Base-by-base conservation (phyloP, 1,140 invertebrate species). In the Psix sp. region DNA sequence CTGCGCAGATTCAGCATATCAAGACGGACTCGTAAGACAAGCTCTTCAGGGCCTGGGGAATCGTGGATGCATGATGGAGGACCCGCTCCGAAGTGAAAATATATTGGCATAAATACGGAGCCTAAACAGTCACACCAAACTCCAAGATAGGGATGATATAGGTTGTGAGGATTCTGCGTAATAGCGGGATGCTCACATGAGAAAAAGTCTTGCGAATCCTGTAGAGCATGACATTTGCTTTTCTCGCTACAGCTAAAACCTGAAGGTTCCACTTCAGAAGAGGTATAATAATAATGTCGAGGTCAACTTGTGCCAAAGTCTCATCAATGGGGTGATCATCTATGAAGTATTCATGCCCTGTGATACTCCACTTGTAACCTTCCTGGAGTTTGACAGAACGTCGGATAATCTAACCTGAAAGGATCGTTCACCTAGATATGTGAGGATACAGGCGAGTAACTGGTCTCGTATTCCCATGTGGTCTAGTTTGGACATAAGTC, bases 401-500 rank as follows among this genome's bases (percentile, higher is more conserved):
- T 36, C 5, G 16, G 16, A 3, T n/a, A 49, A 1, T 6, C n/a
- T 3, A 3, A 20, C n/a, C 10, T 15, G 9, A n/a, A 49, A 49
- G 1, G 10, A n/a, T 13, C 45, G 11, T 1, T 13, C n/a, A 1
- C 11, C 0, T 3, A 49, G 10, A 15, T 20, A 49, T 3, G 15
- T 4, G 2, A 2, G 10, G 5, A 49, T 35, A 29, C 45, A 49
- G 9, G 2, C 1, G 1, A 49, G 31, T n/a, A 49, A 11, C 4
- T 35, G 18, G 0, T 31, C 45, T 35, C 31, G 1, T 10, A 49
- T 35, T n/a, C 45, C 45, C 5, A 20, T 16, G 17, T 49, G 45
- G 31, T 49, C 4, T 0, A 35, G 13, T 35, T 49, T 49, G 13
- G 10, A 2, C 2, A 49, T 3, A 3, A 49, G 10, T 18, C 45